A percentile compares a stretch with the other conserved stretches of the same genome.
Conservation (phyloP, 2,797 vertebrate genomes). For the Sebastes oblongus region DNA sequence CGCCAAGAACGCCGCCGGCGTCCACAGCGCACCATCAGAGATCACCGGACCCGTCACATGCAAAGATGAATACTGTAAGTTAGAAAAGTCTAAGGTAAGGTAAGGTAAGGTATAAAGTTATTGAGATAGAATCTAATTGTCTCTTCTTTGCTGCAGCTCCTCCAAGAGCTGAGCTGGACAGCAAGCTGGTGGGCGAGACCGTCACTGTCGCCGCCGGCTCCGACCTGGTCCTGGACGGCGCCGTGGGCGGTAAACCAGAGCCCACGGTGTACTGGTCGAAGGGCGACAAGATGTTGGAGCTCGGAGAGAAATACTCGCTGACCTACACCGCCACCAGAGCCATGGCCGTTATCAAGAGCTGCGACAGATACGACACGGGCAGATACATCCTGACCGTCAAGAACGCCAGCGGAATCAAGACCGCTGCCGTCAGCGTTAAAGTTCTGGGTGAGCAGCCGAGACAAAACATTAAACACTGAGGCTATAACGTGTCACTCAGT, state of each 20-base stretch:
- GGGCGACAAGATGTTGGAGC: conserved; percentile 92
- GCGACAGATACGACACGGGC: conserved; percentile 93
- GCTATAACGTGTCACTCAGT: neutral
- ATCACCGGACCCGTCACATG: conserved; percentile 93
- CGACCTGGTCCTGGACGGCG: conserved; percentile 95
- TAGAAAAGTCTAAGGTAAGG: neutral
- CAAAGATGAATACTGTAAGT: conserved; percentile 96
- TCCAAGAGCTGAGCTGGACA: conserved; percentile 94
- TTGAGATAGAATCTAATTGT: neutral
- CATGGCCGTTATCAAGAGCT: conserved; percentile 95
- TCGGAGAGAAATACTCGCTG: conserved; percentile 95
- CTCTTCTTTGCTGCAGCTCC: conserved; percentile 82
- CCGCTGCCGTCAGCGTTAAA: conserved; percentile 92
- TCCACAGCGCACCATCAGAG: conserved; percentile 94
- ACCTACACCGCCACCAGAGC: conserved; percentile 95
- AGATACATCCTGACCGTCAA: conserved; percentile 94
- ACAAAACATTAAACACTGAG: neutral
- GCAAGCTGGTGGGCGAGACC: conserved; percentile 90
- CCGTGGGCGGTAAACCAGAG: conserved; percentile 96
- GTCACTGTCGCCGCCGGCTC: conserved; percentile 91
- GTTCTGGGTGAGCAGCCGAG: conserved; percentile 88
- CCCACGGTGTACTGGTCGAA: conserved; percentile 99
- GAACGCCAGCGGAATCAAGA: conserved; percentile 94
- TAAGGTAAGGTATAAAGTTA: neutral
- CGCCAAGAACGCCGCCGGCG: conserved; percentile 94